A percentile compares a stretch with the other conserved stretches of the same genome.
phyloP scores from a whole-genome alignment of 2,113 vertebrate species.

The Saimiri boliviensis region DNA sequence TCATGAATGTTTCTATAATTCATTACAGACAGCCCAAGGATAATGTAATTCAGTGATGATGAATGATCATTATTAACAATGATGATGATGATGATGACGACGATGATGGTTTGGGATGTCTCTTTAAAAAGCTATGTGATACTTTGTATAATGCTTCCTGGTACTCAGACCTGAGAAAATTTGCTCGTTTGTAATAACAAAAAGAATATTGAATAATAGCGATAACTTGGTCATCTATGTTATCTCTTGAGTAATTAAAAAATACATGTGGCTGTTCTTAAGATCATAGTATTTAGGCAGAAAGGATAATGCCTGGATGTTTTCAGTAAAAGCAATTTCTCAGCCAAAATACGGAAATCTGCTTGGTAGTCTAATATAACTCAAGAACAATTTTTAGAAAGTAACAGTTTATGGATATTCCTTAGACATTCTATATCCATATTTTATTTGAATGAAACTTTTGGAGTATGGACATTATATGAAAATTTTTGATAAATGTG shows the following conservation, averaged over 20 bases:
- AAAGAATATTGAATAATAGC: background rate
- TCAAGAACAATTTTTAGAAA: background rate
- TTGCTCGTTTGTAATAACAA: background rate
- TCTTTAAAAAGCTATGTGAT: background rate
- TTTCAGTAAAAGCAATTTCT: background rate
- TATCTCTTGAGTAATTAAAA: background rate
- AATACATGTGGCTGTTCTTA: background rate
- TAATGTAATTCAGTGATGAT: background rate
- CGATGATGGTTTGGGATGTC: background rate
- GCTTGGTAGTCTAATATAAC: background rate
- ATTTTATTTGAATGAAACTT: background rate
- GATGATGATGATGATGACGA: background rate
- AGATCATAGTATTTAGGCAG: background rate
- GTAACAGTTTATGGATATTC: background rate
- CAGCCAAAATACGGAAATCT: background rate
- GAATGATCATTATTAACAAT: background rate
- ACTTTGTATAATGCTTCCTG: background rate
- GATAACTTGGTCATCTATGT: background rate
- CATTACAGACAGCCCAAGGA: background rate
- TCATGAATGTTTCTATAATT: background rate
- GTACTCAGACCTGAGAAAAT: background rate
- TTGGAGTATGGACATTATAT: too few species aligned
- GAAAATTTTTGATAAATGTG: background rate
- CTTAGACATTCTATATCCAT: background rate
- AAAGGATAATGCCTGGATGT: background rate